Evolutionary conservation across 2,888 invertebrate species (phyloP), one percentile per base, ranked within the genome.

Genomic region (Tetheella fluctuosa): DNA sequence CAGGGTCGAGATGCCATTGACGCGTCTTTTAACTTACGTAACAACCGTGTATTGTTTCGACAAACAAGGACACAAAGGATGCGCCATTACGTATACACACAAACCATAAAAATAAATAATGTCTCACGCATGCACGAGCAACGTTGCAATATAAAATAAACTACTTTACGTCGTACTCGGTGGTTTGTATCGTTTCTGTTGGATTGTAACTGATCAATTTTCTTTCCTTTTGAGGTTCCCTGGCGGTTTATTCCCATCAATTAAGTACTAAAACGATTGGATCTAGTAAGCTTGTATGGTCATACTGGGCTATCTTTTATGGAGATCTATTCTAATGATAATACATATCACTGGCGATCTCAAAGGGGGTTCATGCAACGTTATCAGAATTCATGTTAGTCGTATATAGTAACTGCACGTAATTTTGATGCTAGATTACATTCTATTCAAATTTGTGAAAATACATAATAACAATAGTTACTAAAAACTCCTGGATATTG

Each of bases 1-100:
- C 91, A 90, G 90, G 91, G 91, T 91, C 91, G 89, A 89, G 89
- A 89, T 90, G 89, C 88, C 89, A 86, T 89, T 90, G 91, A 90
- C 87, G 88, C 81, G 81, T 84, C 82, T 88, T 84, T 80, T 78
- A 73, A 72, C 76, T 90, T 89, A 88, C 85, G 84, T 88, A 89
- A 91, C 79, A 65, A 69, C 73, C 65, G 69, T 75, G 86, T 85
- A 89, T 90, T 90, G 90, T 90, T 85, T 86, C 73, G 74, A 75
- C 79, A 79, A 78, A 79, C 81, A 84, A 84, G 84, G 85, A 83
- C 81, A 74, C 71, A 66, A 73, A 79, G 81, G 84, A 80, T 79
- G 77, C 76, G 72, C 60, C 66, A 70, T 69, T 55, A 70, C 70
- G 68, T 72, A 67, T 60, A 69, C 64, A 67, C 67, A 63, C 58